A percentile compares a stretch with the other conserved stretches of the same genome.
These are phyloP conservation scores for Stenodema calcarata DNA, from an alignment of 2,888 invertebrate genomes.

Conservation along the genomic window DNA sequence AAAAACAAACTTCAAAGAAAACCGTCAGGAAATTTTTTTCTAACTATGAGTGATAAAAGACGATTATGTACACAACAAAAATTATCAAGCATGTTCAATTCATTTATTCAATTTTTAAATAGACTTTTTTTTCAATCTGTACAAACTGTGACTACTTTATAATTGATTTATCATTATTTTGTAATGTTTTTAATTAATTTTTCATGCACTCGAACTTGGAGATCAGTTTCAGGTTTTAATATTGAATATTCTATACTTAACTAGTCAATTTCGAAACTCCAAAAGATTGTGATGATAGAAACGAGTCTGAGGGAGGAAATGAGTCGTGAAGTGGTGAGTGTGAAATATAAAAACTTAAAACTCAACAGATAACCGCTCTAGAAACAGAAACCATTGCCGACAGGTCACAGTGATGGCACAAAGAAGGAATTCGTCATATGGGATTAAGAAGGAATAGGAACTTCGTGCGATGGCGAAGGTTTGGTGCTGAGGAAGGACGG, in stretches of 20 bases:
- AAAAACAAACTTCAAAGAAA: slow-evolving; percentile 6
- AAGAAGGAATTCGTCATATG: background rate
- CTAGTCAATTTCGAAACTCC: background rate
- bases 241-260: background rate
- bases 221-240: background rate
- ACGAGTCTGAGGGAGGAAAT: background rate
- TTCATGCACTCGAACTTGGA: background rate
- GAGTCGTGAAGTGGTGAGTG: background rate
- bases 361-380: background rate
- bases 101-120: background rate
- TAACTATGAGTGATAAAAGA: background rate
- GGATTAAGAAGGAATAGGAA: background rate
- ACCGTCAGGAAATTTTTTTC: background rate
- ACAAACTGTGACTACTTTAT: slow-evolving; percentile 19
- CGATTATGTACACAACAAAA: background rate
- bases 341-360: background rate
- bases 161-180: background rate
- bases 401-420: background rate
- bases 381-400: background rate
- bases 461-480: background rate
- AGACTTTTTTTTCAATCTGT: background rate
- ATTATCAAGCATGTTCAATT: background rate
- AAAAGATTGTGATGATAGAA: background rate
- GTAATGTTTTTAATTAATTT: background rate
- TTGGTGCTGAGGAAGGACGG: background rate